Evolutionary conservation across 1,140 invertebrate genomes (phyloP), one percentile per base, ranked within the genome.

Genomic region (Cotesia typhae): DNA sequence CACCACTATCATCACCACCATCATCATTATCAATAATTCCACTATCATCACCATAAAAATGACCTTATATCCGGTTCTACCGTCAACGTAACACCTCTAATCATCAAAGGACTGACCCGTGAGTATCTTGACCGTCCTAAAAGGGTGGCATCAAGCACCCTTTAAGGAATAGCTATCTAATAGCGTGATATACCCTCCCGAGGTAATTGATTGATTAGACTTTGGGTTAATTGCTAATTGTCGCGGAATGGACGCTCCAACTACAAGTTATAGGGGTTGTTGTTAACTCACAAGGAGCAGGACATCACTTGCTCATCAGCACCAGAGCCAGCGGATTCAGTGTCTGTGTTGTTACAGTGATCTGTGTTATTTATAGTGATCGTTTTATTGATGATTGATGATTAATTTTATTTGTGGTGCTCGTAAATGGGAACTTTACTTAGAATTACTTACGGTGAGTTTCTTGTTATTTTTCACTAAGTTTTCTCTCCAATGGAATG

Each of bases 211-310:
- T 81, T 81, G 76, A 84, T 84, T 83, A 83, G 81, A 83, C 82
- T 84, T 84, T 84, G 78, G 78, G 77, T 28, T 28, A 28, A 28
- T 28, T 28, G 79, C 80, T 84, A 80, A 84, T 82, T 81, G 81
- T 84, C 84, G 80, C 82, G 81, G 82, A 84, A 83, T 70, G 28
- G 28, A 28, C 28, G 78, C 51, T 47, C 41, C 10, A 9, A 47
- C 5, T 10, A 47, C 6, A 10, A 9, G 41, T 9, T 10, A 28
- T 28, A 28, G 28, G 28, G 28, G 28, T 28, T 28, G 28, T 47
- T 47, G 41, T 47, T 47, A 6, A 10, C 41, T 47, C 6, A 6
- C 41, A 9, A 47, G 41, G 41, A 47, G 10, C 41, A 47, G 41
- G 41, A 47, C 41, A 6, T 47, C 10, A 47, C 28, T 28, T 28